Evolutionary conservation across 2,113 vertebrate genomes (phyloP), one percentile per base, ranked within the genome.

Genomic region (Tyto alba): DNA sequence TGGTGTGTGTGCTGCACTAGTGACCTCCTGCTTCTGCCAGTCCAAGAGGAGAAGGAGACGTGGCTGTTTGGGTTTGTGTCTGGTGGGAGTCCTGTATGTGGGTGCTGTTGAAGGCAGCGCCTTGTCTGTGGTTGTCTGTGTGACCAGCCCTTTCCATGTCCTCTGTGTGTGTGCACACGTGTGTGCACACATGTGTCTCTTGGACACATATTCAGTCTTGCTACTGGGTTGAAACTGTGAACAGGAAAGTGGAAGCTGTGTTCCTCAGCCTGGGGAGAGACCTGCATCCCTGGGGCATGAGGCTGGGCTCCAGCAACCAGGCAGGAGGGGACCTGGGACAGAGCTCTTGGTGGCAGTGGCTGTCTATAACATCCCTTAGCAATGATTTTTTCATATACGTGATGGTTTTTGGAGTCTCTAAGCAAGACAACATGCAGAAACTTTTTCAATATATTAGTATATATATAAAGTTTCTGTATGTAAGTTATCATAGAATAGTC

Each of bases 241-340:
- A 56, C 13, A 21, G 21, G n/a, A 48, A 62, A 78, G 21, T 0
- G 3, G 6, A 22, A 52, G 25, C 17, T 2, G 0, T 5, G 26
- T 62, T 38, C 64, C 53, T 48, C 43, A 59, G 45, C 23, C 23
- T n/a, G 38, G 25, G 10, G 36, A 53, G 38, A 85, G 34, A 63
- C 27, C 21, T 55, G 34, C 4, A 2, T 34, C 22, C 22, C 40
- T 47, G 21, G 34, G 18, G 7, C 20, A 32, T 6, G 9, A 40
- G 25, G 12, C 8, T 62, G 40, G 16, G 7, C 7, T 67, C 9
- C 21, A 36, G 22, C 41, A 89, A 6, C 4, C 9, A 18, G 30
- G 13, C 34, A 36, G 8, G 22, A 22, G 11, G 3, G 1, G 4
- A 56, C 21, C 14, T n/a, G 38, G 27, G 22, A 16, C 34, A 68